These are phyloP conservation scores for Ammodytes marinus DNA, from an alignment of 2,113 vertebrate genomes.

Conservation along the genomic window DNA sequence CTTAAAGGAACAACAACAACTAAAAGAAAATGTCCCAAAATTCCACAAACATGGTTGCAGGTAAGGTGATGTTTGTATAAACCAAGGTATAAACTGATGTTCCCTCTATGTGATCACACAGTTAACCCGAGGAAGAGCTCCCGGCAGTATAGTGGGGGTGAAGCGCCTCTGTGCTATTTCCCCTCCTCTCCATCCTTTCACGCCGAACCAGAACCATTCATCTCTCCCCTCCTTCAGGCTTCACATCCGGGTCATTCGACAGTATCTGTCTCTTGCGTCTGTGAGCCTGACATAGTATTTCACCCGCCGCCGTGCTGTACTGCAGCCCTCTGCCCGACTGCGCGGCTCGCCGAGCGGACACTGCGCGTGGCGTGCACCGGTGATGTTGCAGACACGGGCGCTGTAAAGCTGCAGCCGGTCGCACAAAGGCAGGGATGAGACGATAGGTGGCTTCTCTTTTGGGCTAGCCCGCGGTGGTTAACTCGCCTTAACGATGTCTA, in stretches of 20 bases:
- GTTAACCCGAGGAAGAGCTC: conserved; percentile 66
- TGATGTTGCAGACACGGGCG: conserved; percentile 72
- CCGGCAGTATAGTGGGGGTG: conserved; percentile 69
- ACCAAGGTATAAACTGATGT: conserved; percentile 18
- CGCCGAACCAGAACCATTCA: conserved; percentile 82
- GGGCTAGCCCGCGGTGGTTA: conserved; percentile 74
- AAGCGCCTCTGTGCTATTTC: conserved; percentile 70
- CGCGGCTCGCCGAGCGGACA: conserved; percentile 76
- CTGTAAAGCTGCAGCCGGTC: conserved; percentile 69
- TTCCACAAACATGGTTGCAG: background rate
- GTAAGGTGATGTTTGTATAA: conserved; percentile 4
- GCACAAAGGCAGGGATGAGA: conserved; percentile 76
- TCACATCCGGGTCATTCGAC: conserved; percentile 89
- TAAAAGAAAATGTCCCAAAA: background rate
- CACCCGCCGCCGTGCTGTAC: conserved; percentile 73
- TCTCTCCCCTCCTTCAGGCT: conserved; percentile 84
- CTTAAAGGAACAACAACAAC: background rate
- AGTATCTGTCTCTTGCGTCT: conserved; percentile 75
- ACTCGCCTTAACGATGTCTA: conserved; percentile 93
- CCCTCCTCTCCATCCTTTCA: conserved; percentile 78
- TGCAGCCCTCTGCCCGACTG: conserved; percentile 75
- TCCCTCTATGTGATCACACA: conserved; percentile 49
- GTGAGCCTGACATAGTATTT: conserved; percentile 72
- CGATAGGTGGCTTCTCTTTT: conserved; percentile 74
- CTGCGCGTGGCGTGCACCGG: conserved; percentile 71